Evolutionary conservation across 2,888 invertebrate genomes (phyloP), one percentile per base, ranked within the genome.

Genomic region (Aradus depressus): DNA sequence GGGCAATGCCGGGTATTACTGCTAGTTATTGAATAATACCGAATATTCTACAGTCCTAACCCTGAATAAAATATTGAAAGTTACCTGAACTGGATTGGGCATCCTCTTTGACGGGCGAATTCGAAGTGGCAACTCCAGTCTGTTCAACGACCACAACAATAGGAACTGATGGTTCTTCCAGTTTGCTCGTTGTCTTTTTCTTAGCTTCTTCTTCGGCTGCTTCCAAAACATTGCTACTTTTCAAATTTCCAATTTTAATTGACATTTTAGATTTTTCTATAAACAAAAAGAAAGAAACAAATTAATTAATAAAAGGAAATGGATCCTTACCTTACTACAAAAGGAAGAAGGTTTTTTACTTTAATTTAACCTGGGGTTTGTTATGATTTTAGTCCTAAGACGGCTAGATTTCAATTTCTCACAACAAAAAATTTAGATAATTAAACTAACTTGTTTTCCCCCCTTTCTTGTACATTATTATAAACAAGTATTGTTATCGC

Each of bases 191-290:
- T n/a, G n/a, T n/a, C 62, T 72, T 78, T 52, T 72, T 73, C 51
- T 74, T 73, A 18, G 76, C 75, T 51, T 61, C 57, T 58, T 75
- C 76, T 62, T 80, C 78, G 34, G 77, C 75, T 64, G 37, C 77
- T 60, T 77, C 79, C 67, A 76, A 80, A 18, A 81, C 76, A 18
- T 75, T 68, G 64, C 79, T 80, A 54, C 77, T 76, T 62, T 81
- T 82, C 12, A 81, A 67, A 64, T 79, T 77, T 64, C 80, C 80
- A 55, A 81, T 82, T 60, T 75, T 71, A 60, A 82, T 82, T 28
- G 37, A 51, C 64, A 58, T 63, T 57, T 67, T 68, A n/a, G 44
- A 32, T 51, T 58, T 60, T 26, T 60, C 60, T 61, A 43, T n/a
- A 53, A 56, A 52, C 39, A 28, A 52, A 35, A 26, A 43, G 18